Evolutionary conservation across 2,797 vertebrate genomes (phyloP), one percentile per base, ranked within the genome.

Genomic region (Numenius phaeopus): DNA sequence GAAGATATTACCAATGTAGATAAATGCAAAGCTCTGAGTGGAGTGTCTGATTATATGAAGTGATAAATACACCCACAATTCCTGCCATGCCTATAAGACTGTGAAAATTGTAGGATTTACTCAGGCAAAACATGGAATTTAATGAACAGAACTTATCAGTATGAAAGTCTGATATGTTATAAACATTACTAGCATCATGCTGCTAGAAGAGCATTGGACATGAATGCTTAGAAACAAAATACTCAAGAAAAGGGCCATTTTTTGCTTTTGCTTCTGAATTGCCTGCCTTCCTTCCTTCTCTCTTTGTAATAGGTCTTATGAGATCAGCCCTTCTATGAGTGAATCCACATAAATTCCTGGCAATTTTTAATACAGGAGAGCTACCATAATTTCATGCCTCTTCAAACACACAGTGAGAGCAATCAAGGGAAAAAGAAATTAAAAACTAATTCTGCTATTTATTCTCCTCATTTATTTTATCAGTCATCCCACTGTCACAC

Each of bases 391-490:
- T 98, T 98, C 96, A 97, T 97, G 98, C 96, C 81, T 98, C 94
- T 97, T 90, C 90, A 98, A 97, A 97, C 94, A 97, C 97, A 97
- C 82, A 95, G 95, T 95, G 96, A 93, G 95, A 97, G 97, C 96
- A 98, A 98, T 98, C 97, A 98, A 97, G 96, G 82, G 92, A 97
- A 97, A 97, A 98, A 94, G 95, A 98, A 98, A 98, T 98, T 98
- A 98, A 98, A 98, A 98, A 89, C 91, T 97, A 98, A 98, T 98
- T 98, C 96, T 96, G 72, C 78, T 97, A 95, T 97, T 97, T 97
- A 97, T 97, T 98, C 96, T 98, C 81, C 90, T 98, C 96, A 97
- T 98, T 98, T 98, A 97, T 97, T 98, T 97, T 98, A 98, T 98
- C 97, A 98, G 95, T 93, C 91, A 95, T 94, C 96, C 96, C 76